These are phyloP conservation scores for Spodoptera frugiperda DNA, from an alignment of 1,140 invertebrate genomes.

Conservation along the genomic window DNA sequence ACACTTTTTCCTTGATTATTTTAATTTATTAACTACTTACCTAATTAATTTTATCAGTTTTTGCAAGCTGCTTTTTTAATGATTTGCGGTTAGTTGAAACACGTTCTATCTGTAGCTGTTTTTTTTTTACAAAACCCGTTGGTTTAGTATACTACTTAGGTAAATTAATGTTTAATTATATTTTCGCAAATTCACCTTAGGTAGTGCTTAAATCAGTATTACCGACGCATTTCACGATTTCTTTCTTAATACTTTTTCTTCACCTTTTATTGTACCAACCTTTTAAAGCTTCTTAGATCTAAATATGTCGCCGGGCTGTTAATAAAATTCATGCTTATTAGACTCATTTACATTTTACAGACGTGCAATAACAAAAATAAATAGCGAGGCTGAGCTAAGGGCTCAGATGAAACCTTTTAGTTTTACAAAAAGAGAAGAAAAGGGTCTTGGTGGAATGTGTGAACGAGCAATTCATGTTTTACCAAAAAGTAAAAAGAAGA, in stretches of 20 bases:
- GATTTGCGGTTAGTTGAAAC: no score
- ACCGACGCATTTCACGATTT: no score
- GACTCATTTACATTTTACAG: constrained; percentile 64
- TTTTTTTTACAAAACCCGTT: no score
- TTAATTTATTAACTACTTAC: background rate
- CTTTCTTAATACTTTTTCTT: no score
- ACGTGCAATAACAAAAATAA: constrained; percentile 85
- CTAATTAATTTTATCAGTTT: no score
- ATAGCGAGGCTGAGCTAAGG: constrained; percentile 86
- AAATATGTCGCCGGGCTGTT: background rate
- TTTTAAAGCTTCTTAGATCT: background rate
- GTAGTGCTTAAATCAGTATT: no score
- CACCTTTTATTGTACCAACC: no score
- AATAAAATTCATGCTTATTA: constrained; percentile 32
- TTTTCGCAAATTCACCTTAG: no score
- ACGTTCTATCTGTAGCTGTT: no score
- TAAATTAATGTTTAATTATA: no score
- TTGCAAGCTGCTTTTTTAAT: no score
- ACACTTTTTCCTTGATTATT: constrained; percentile 38
- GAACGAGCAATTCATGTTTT: constrained; percentile 66
- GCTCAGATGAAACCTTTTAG: constrained; percentile 89
- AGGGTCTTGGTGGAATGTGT: constrained; percentile 81
- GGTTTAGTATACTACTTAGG: no score
- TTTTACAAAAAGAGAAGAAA: constrained; percentile 87
- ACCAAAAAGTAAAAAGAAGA: constrained; percentile 76